Evolutionary conservation across 2,888 invertebrate genomes (phyloP).

Genomic region (Calameuta idolon): DNA sequence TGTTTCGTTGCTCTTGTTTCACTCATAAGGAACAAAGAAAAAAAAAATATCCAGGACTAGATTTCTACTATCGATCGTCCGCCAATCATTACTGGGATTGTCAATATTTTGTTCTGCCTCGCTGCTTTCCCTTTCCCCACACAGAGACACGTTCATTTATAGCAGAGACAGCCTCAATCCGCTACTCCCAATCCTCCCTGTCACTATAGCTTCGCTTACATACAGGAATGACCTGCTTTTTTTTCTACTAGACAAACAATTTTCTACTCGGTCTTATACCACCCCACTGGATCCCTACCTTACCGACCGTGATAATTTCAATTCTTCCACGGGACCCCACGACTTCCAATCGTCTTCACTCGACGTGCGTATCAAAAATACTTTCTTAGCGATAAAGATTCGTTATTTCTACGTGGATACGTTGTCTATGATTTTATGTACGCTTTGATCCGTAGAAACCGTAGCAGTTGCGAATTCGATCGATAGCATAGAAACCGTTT

Average conservation of each 20-base stretch:
- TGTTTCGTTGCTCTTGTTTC: slow-evolving; percentile 64
- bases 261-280: slow-evolving; percentile 3
- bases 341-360: background rate
- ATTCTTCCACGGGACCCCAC: background rate
- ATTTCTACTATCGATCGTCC: slow-evolving; percentile 55
- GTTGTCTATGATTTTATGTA: background rate
- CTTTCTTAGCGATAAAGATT: background rate
- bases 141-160: background rate
- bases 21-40: slow-evolving; percentile 48
- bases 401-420: background rate
- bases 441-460: background rate
- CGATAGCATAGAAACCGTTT: background rate
- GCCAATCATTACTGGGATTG: background rate
- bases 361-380: background rate
- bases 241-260: slow-evolving; percentile 8
- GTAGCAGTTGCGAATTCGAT: background rate
- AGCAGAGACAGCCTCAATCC: background rate
- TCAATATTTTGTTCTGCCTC: background rate
- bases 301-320: background rate
- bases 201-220: slow-evolving; percentile 20
- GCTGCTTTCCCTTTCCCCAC: background rate
- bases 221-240: slow-evolving; percentile 19
- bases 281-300: background rate
- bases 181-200: background rate
- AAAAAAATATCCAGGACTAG: slow-evolving; percentile 62